A percentile compares a stretch with the other conserved stretches of the same genome.
phyloP scores from a whole-genome alignment of 23 tunicate species.

The Halocynthia roretzi region DNA sequence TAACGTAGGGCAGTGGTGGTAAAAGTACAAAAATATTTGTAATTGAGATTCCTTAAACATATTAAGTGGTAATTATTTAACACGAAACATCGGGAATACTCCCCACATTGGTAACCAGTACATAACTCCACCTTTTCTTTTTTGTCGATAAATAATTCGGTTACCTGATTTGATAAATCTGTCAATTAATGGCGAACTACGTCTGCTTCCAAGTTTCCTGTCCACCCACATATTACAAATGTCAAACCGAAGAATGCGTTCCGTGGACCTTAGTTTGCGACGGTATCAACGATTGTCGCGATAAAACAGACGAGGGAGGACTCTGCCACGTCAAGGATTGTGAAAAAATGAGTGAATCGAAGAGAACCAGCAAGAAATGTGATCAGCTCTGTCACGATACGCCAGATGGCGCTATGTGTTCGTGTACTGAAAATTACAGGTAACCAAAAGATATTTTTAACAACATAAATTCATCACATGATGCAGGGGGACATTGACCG shows the following conservation, averaged over 20 bases:
- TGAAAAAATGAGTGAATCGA: neutral
- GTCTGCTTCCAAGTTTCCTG: neutral
- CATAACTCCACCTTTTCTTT: no score
- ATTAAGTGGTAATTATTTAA: no score
- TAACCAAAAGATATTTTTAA: neutral
- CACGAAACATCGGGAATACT: no score
- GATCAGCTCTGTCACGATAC: conserved; percentile 19
- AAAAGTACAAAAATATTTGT: no score
- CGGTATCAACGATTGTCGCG: neutral
- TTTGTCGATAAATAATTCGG: no score
- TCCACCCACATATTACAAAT: neutral
- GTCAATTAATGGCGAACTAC: no score
- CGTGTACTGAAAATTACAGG: conserved; percentile 4
- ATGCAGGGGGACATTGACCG: no score
- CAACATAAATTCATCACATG: neutral
- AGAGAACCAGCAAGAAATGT: neutral
- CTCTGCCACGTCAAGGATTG: conserved; percentile 11
- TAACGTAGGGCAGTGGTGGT: no score
- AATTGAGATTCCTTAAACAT: no score
- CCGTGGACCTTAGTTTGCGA: conserved; percentile 7
- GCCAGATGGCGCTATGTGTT: conserved; percentile 16
- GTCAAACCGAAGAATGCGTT: conserved; percentile 3
- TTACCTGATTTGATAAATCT: no score
- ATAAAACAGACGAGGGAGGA: conserved; percentile 19
- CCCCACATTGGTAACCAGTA: no score